phyloP scores from a whole-genome alignment of 2,797 vertebrate species.

The Tragelaphus eurycerus region DNA sequence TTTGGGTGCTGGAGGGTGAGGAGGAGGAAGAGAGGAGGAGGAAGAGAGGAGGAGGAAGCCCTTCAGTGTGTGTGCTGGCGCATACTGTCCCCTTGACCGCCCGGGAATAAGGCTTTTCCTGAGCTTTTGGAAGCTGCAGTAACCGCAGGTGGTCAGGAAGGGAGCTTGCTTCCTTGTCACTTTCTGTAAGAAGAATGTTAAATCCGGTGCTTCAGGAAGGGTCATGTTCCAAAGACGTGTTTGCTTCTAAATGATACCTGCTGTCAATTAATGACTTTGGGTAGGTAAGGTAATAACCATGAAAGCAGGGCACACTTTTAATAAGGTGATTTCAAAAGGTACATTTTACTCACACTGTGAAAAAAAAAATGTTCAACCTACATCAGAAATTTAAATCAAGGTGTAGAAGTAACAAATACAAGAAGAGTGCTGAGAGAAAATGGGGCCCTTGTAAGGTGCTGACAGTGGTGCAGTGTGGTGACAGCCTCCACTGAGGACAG shows the following conservation, averaged over 20 bases:
- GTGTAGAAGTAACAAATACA: not conserved
- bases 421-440: not conserved
- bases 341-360: not conserved
- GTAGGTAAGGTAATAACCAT: not conserved
- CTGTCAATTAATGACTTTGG: not conserved
- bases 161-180: not conserved
- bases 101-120: not conserved
- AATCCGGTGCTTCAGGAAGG: not conserved
- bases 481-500: not conserved
- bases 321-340: not conserved
- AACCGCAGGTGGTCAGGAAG: not conserved
- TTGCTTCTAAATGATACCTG: not conserved
- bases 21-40: not conserved
- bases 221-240: not conserved
- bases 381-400: not conserved
- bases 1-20: not conserved
- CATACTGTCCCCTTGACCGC: not conserved
- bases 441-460: not conserved
- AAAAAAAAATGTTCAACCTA: not conserved
- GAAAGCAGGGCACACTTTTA: not conserved
- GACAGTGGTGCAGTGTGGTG: not conserved
- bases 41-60: not conserved
- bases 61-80: not conserved
- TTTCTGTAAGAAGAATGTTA: not conserved
- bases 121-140: not conserved